Percentiles rank a stretch among this genome's conserved stretches.
Conservation (phyloP, 2,888 invertebrate species). For the Cremastobaeus sp. region DNA sequence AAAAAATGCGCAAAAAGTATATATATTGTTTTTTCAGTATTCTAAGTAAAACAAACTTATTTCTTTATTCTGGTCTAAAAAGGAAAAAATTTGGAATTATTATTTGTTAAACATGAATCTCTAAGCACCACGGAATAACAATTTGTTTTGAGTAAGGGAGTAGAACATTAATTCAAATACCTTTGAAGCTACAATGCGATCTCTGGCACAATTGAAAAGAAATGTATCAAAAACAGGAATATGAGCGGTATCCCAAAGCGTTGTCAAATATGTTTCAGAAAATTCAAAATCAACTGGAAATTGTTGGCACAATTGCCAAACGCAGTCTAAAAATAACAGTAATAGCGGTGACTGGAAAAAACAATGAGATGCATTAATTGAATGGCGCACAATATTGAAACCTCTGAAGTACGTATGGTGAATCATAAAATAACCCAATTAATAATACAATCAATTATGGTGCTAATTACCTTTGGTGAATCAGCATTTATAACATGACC, state of each 20-base stretch:
- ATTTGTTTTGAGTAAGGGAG: neutral
- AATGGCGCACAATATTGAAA: neutral
- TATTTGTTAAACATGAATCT: too few relatives aligned
- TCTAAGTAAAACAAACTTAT: too few relatives aligned
- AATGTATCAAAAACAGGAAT: slow-evolving; percentile 95
- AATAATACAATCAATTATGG: neutral
- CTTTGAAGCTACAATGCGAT: slow-evolving; percentile 84
- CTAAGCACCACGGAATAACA: too few relatives aligned
- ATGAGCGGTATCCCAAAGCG: slow-evolving; percentile 93
- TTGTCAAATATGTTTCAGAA: slow-evolving; percentile 93
- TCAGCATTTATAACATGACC: slow-evolving; percentile 84
- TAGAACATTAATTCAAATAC: slow-evolving; percentile 76
- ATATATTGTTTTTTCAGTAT: too few relatives aligned
- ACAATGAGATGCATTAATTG: slow-evolving; percentile 7
- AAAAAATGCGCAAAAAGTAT: too few relatives aligned
- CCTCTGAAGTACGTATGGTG: neutral
- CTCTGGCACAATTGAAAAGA: slow-evolving; percentile 91
- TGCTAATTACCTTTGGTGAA: slow-evolving; percentile 78
- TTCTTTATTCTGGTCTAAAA: too few relatives aligned
- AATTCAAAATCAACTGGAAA: slow-evolving; percentile 94
- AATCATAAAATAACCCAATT: neutral
- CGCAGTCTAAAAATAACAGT: slow-evolving; percentile 94
- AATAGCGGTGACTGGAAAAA: slow-evolving; percentile 88
- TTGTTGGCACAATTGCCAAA: slow-evolving; percentile 94
- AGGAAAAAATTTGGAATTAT: too few relatives aligned